phyloP scores from a whole-genome alignment of 2,113 vertebrate genomes.

The Thermophis baileyi region DNA sequence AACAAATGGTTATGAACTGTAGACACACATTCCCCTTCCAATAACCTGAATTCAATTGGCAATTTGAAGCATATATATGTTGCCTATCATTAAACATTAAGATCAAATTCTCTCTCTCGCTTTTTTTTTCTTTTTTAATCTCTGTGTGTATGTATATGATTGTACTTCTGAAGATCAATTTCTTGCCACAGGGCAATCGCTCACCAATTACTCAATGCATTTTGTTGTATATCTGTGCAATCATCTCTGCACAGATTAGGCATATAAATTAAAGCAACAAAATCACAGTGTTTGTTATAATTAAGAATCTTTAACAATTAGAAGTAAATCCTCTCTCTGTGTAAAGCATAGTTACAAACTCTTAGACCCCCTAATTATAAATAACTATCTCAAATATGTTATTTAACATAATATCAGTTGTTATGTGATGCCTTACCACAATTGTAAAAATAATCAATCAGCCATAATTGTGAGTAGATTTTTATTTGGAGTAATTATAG shows the following conservation, averaged over 20 bases:
- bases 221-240: neutral
- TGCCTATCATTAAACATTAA: neutral
- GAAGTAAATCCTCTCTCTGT: neutral
- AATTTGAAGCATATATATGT: neutral
- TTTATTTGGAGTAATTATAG: neutral
- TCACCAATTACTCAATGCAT: neutral
- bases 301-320: neutral
- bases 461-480: neutral
- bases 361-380: neutral
- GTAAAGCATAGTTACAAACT: neutral
- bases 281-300: neutral
- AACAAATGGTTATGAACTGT: neutral
- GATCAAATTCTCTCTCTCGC: neutral
- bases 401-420: conserved; percentile 52
- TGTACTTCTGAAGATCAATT: neutral
- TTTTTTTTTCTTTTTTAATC: neutral
- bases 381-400: conserved; percentile 58
- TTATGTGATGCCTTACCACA: conserved; percentile 16
- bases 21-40: neutral
- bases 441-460: conserved; percentile 51
- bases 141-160: neutral
- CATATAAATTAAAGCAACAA: neutral
- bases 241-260: neutral
- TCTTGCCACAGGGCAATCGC: neutral
- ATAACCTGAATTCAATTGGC: neutral